A percentile compares a stretch with the other conserved stretches of the same genome.
Conservation (phyloP, 2,797 vertebrate genomes). For the Mus minutoides region DNA sequence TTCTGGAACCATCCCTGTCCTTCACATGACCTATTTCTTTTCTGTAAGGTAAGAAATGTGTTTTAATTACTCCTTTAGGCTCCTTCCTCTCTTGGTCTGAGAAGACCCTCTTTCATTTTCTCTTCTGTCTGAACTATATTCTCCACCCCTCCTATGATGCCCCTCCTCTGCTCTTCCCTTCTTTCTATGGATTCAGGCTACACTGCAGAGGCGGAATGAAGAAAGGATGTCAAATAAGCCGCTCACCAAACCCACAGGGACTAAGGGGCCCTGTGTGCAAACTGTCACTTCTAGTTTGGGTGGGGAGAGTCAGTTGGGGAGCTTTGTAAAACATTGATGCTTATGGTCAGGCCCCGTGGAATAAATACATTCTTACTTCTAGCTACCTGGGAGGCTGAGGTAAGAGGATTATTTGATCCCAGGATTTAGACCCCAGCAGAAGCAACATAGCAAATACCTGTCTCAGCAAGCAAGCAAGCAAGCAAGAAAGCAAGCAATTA, state of each 20-base stretch:
- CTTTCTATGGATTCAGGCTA: too few relatives aligned
- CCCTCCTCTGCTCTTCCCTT: neutral
- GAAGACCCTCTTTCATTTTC: neutral
- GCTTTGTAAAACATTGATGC: neutral
- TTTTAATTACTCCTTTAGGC: neutral
- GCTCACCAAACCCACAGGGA: neutral
- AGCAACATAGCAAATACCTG: neutral
- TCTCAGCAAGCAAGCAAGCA: neutral
- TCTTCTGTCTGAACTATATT: neutral
- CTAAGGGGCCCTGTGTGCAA: neutral
- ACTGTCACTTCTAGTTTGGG: neutral
- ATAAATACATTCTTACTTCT: fast-evolving
- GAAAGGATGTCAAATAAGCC: neutral
- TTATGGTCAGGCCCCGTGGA: too few relatives aligned
- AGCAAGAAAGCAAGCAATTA: neutral
- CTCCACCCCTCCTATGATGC: neutral
- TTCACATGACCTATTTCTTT: fast-evolving
- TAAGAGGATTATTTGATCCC: neutral
- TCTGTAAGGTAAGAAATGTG: neutral
- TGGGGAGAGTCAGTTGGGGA: neutral
- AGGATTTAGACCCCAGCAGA: neutral
- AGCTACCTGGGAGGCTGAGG: neutral
- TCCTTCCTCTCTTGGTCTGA: neutral
- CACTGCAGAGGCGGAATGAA: neutral
- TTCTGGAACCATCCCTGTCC: neutral